Evolutionary conservation across 2,888 invertebrate genomes (phyloP), one percentile per base, ranked within the genome.

Genomic region (Drosophila pullipes): DNA sequence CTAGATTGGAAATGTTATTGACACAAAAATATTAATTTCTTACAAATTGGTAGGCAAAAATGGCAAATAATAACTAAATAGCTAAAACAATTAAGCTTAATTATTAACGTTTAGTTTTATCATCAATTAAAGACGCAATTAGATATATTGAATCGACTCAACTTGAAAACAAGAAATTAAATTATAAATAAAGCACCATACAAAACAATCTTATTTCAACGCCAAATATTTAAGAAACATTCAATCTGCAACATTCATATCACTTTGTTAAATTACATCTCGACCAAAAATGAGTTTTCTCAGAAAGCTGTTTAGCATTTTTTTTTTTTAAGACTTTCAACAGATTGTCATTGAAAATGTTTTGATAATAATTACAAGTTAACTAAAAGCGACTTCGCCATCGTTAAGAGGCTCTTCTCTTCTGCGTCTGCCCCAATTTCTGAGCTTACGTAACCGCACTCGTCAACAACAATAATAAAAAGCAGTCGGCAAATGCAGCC

Each of bases 401-500:
- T 53, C 41, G 41, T 50, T 57, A 35, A 18, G 37, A 18, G 13
- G 39, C 47, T 28, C 49, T 64, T 33, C 53, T 18, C 13, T 3
- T 28, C n/a, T n/a, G 44, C 31, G 57, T 22, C 5, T 33, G 50
- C 13, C 47, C 28, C 3, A 25, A 25, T 13, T 39, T 7, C 22
- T 44, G 16, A 6, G 30, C 16, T 30, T 50, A 6, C 44, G 66
- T 62, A 60, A 50, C 63, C 54, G 37, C 61, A 57, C 58, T 70
- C 80, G 65, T 73, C 69, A 71, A 68, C 66, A 78, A 47, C 66
- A 74, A 67, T 57, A 74, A 70, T 71, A 65, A 78, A 81, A 74
- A 61, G 63, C 67, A 76, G 69, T 74, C 59, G 64, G 41, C 68
- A 78, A 86, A 89, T 78, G 81, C 78, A 85, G 74, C 59, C 74